Percentiles rank a stretch among this genome's conserved stretches.
phyloP scores from a whole-genome alignment of 1,140 invertebrate genomes.

The Bombus confusus region DNA sequence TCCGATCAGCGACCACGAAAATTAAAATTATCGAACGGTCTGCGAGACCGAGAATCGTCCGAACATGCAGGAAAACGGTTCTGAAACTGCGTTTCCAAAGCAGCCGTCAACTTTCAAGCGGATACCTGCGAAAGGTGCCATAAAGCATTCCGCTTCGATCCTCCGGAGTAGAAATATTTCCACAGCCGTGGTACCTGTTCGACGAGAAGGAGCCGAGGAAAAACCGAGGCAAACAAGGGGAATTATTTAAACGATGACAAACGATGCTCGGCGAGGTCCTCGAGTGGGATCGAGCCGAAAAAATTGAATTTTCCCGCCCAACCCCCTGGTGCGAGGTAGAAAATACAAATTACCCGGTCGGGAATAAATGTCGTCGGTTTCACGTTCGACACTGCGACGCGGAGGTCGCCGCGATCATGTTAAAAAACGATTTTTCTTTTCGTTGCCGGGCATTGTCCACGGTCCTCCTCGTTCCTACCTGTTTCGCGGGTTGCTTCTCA shows the following conservation, averaged over 20 bases:
- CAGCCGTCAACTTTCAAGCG: background rate
- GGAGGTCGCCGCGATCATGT: constrained; percentile 56
- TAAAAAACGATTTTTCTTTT: constrained; percentile 77
- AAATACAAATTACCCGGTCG: constrained; percentile 72
- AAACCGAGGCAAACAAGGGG: constrained; percentile 57
- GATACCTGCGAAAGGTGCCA: constrained; percentile 49
- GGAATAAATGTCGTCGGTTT: constrained; percentile 66
- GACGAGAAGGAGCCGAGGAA: background rate
- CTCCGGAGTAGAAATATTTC: constrained; percentile 17
- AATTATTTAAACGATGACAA: constrained; percentile 78
- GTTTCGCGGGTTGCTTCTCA: constrained; percentile 26
- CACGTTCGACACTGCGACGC: constrained; percentile 25
- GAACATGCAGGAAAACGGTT: background rate
- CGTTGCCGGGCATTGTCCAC: constrained; percentile 54
- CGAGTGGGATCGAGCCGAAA: constrained; percentile 6
- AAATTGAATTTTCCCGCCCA: constrained; percentile 74
- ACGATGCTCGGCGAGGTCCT: constrained; percentile 54
- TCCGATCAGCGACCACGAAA: background rate
- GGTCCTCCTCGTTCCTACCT: constrained; percentile 59
- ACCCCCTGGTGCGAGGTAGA: constrained; percentile 63
- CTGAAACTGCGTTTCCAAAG: background rate
- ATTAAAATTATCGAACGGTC: constrained; percentile 11
- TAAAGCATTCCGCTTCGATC: constrained; percentile 46
- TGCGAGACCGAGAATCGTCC: constrained; percentile 29
- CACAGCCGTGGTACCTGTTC: constrained; percentile 16